phyloP scores from a whole-genome alignment of 2,888 invertebrate genomes.

The Hedychridium roseum region DNA sequence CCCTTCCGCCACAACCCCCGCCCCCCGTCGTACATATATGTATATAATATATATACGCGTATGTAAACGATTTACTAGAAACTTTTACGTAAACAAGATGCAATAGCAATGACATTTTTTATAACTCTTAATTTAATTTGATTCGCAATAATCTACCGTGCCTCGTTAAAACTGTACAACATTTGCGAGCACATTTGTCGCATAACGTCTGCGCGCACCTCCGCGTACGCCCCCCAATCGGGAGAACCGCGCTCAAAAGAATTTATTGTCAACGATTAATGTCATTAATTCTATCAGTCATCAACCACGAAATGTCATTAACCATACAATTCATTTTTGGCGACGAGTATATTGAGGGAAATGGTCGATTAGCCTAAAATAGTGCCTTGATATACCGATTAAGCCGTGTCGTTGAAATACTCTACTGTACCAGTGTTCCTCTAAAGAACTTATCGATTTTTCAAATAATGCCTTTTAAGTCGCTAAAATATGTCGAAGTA shows the following conservation, averaged over 20 bases:
- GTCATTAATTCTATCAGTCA: too few species aligned
- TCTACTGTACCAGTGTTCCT: too few species aligned
- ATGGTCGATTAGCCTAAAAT: too few species aligned
- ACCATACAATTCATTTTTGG: too few species aligned
- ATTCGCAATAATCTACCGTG: slow-evolving; percentile 8
- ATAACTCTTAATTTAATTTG: slow-evolving; percentile 9
- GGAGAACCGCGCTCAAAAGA: background rate
- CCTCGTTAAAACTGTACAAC: slow-evolving; percentile 10
- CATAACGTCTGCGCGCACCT: slow-evolving; percentile 4
- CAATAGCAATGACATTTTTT: slow-evolving; percentile 19
- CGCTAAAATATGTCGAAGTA: too few species aligned
- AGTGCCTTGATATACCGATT: too few species aligned
- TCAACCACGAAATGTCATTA: background rate
- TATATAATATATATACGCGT: background rate
- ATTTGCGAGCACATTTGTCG: slow-evolving; percentile 2
- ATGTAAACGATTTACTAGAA: slow-evolving; percentile 12
- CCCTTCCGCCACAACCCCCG: background rate
- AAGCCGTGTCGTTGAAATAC: too few species aligned
- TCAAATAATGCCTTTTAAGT: too few species aligned
- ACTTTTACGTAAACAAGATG: slow-evolving; percentile 17
- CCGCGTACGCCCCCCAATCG: background rate
- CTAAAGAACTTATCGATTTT: too few species aligned
- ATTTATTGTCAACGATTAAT: background rate
- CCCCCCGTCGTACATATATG: background rate
- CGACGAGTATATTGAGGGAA: too few species aligned